Conservation (phyloP, 2,113 vertebrate species). For the Oreochromis tanganicae region DNA sequence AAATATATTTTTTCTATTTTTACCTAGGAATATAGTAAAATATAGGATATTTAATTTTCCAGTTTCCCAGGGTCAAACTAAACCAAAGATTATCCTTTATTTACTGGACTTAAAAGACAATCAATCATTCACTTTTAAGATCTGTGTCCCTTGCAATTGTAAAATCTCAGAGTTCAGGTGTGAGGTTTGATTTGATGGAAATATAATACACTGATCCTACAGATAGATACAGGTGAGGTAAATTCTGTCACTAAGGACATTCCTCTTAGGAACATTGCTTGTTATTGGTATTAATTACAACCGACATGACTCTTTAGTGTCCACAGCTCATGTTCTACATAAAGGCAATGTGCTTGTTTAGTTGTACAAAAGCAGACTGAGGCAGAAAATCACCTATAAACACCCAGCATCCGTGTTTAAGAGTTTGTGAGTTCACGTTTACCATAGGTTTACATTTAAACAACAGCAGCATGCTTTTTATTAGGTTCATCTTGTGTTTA, state of each 20-base stretch:
- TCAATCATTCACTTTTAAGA: background rate
- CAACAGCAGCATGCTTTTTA: constrained; percentile 24
- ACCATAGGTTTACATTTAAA: constrained; percentile 20
- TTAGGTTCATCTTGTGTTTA: constrained; percentile 42
- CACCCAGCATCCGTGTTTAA: background rate
- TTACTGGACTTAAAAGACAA: background rate
- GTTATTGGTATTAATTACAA: background rate
- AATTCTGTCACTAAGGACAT: background rate
- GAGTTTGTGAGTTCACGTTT: background rate
- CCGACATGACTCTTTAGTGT: background rate
- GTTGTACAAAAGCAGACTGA: background rate
- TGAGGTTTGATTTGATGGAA: background rate
- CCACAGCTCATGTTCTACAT: background rate
- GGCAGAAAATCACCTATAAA: background rate
- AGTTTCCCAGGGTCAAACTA: background rate
- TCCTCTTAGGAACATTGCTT: background rate
- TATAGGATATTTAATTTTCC: background rate
- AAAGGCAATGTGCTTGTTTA: background rate
- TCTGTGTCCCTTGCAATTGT: background rate
- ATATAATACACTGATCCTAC: background rate
- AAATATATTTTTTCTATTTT: background rate
- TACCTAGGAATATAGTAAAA: background rate
- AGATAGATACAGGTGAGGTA: background rate
- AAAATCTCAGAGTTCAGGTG: background rate
- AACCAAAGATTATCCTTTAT: background rate